A percentile compares a stretch with the other conserved stretches of the same genome.
These are phyloP conservation scores for Albula glossodonta DNA, from an alignment of 2,113 vertebrate species.

Conservation along the genomic window DNA sequence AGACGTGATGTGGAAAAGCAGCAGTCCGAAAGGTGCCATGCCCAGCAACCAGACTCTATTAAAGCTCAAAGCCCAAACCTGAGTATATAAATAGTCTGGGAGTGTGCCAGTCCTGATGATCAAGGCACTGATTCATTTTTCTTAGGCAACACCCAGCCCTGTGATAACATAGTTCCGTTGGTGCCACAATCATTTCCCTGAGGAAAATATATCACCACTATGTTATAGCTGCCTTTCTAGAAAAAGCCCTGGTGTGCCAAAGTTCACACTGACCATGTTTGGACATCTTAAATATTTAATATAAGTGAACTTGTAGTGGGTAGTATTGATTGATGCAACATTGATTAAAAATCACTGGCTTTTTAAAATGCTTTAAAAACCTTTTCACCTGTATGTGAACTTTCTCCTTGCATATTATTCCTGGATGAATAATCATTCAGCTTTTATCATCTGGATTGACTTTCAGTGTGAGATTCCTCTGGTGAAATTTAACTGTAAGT, in stretches of 20 bases:
- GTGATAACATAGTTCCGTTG: not conserved
- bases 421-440: not conserved
- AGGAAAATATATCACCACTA: not conserved
- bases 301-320: too few species aligned
- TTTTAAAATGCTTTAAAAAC: too few species aligned
- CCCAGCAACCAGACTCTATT: not conserved
- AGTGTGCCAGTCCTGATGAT: not conserved
- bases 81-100: constrained; percentile 1
- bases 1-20: not conserved
- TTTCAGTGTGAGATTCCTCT: not conserved
- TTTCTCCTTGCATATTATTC: not conserved
- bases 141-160: not conserved
- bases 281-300: not conserved
- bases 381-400: not conserved
- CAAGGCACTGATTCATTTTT: constrained; percentile 1
- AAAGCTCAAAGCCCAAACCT: not conserved
- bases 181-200: not conserved
- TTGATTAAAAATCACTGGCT: too few species aligned
- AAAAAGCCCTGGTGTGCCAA: not conserved
- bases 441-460: not conserved
- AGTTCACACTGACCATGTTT: not conserved
- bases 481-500: not conserved
- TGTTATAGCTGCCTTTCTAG: not conserved
- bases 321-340: too few species aligned
- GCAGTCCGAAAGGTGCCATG: not conserved